Conservation (phyloP, 2,113 vertebrate species). For the Polypterus senegalus region DNA sequence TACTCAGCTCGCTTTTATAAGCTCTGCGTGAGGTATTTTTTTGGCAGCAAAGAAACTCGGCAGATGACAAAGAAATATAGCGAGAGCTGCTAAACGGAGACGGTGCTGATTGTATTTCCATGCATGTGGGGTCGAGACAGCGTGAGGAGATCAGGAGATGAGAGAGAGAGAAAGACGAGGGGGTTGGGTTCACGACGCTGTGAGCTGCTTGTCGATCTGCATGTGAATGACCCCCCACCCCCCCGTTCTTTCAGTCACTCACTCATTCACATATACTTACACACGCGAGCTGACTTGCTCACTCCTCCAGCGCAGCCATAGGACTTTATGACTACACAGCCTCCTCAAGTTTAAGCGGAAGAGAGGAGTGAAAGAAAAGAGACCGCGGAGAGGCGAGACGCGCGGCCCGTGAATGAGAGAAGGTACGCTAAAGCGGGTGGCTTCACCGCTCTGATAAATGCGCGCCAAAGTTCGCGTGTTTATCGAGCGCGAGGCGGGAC, state of each 20-base stretch:
- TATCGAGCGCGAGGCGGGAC: too few relatives aligned
- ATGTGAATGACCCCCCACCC: constrained; percentile 43
- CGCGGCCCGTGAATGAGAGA: constrained; percentile 36
- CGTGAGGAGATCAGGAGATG: constrained; percentile 10
- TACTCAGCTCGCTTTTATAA: too few relatives aligned
- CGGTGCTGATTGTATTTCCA: constrained; percentile 3
- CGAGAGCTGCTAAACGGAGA: too few relatives aligned
- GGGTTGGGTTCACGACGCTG: constrained; percentile 44
- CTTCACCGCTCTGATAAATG: too few relatives aligned
- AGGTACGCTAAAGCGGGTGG: constrained; percentile 37
- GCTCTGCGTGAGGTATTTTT: too few relatives aligned
- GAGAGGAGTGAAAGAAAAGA: constrained; percentile 16
- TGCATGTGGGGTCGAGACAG: constrained; percentile 2
- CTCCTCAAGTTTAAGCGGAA: neutral
- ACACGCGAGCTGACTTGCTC: neutral
- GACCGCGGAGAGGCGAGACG: constrained; percentile 6
- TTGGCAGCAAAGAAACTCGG: too few relatives aligned
- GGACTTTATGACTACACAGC: too few relatives aligned
- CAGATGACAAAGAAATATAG: too few relatives aligned
- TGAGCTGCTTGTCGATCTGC: constrained; percentile 52
- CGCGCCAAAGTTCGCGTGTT: too few relatives aligned
- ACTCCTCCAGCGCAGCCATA: neutral
- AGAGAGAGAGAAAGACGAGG: constrained; percentile 17
- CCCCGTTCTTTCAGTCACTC: constrained; percentile 3
- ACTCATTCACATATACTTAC: constrained; percentile 5